Evolutionary conservation across 2,797 vertebrate genomes (phyloP).

Genomic region (Arnoldichthys spilopterus): DNA sequence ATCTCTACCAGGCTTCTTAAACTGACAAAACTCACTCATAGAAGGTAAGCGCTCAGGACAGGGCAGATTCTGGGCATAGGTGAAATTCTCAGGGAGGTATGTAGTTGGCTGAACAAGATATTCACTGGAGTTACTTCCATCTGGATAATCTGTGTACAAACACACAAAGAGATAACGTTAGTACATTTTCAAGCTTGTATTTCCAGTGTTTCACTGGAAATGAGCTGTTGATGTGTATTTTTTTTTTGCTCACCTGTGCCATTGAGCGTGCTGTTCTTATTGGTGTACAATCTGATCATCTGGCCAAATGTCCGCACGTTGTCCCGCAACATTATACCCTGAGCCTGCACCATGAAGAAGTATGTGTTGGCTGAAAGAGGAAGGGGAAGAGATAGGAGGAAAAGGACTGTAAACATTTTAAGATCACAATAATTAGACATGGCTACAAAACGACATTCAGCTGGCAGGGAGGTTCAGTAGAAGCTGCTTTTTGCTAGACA

Average conservation of each 20-base stretch:
- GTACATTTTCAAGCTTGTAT: background rate
- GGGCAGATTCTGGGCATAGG: conserved; percentile 88
- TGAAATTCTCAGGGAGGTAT: conserved; percentile 97
- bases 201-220: background rate
- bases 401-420: background rate
- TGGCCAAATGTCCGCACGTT: conserved; percentile 96
- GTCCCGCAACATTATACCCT: conserved; percentile 95
- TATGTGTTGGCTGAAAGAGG: conserved; percentile 89
- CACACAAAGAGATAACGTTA: background rate
- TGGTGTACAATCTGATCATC: conserved; percentile 95
- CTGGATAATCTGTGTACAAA: conserved; percentile 87
- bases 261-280: conserved; percentile 92
- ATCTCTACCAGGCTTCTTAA: background rate
- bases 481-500: no score
- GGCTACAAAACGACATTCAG: background rate
- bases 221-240: background rate
- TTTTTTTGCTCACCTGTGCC: conserved; percentile 83
- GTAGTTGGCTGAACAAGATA: conserved; percentile 88
- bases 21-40: conserved; percentile 88
- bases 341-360: conserved; percentile 98
- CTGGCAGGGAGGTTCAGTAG: background rate
- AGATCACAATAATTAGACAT: background rate
- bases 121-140: conserved; percentile 93
- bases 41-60: conserved; percentile 96
- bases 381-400: background rate